These are phyloP conservation scores for Octodon degus DNA, from an alignment of 2,113 vertebrate genomes.

Conservation along the genomic window DNA sequence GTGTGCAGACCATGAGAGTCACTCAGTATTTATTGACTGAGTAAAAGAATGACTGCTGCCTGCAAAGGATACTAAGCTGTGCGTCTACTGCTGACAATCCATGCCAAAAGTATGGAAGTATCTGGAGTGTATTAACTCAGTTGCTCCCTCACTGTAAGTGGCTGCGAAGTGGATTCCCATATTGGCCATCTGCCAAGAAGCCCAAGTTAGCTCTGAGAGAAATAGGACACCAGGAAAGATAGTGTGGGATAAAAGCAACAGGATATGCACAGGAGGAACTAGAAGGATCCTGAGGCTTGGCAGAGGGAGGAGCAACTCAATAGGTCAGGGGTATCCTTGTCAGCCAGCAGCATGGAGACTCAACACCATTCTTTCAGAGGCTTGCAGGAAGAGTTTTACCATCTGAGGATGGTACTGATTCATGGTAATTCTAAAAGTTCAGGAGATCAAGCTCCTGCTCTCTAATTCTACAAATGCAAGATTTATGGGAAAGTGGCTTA, in stretches of 20 bases:
- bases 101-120: constrained; percentile 52
- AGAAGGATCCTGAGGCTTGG: background rate
- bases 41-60: constrained; percentile 68
- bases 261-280: background rate
- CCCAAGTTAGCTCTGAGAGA: background rate
- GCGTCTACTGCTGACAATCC: constrained; percentile 44
- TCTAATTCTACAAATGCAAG: background rate
- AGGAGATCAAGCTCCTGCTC: constrained; percentile 21
- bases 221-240: background rate
- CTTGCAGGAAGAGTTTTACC: background rate
- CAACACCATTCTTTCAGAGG: background rate
- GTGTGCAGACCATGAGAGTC: constrained; percentile 31
- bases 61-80: constrained; percentile 46
- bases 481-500: background rate
- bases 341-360: background rate
- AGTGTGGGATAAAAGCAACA: background rate
- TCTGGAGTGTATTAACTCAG: constrained; percentile 70
- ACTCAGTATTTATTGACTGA: constrained; percentile 36
- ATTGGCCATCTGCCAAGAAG: constrained; percentile 11
- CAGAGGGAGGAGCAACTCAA: background rate
- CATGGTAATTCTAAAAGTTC: background rate
- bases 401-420: background rate
- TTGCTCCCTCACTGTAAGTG: background rate
- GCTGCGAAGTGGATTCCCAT: background rate
- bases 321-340: background rate